Percentiles rank a stretch among this genome's conserved stretches.
Evolutionary conservation across 1,140 invertebrate species (phyloP).

Genomic region (Monomorium pharaonis): DNA sequence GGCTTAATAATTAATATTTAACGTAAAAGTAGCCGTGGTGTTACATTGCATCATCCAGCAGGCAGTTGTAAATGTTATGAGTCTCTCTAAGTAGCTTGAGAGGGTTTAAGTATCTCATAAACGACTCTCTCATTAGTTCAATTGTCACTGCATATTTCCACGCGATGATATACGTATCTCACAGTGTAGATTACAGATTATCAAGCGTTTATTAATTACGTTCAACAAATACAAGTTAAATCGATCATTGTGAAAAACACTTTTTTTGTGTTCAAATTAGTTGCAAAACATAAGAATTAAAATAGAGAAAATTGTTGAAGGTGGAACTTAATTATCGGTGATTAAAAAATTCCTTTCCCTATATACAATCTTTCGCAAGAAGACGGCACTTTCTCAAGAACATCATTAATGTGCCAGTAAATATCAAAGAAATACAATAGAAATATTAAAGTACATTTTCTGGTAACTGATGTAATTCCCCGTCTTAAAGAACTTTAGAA

Average conservation of each 20-base stretch:
- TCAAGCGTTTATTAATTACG: not conserved
- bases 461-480: not conserved
- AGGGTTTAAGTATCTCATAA: not conserved
- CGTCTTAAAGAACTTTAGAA: not conserved
- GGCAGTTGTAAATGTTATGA: conserved; percentile 11
- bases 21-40: conserved; percentile 1
- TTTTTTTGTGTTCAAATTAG: not conserved
- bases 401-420: not conserved
- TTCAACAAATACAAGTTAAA: not conserved
- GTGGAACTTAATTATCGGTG: not conserved
- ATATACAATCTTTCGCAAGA: not conserved
- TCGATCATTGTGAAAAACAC: not conserved
- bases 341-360: conserved; percentile 1
- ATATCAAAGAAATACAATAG: no score
- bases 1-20: conserved; percentile 7
- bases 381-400: not conserved
- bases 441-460: not conserved
- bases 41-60: not conserved
- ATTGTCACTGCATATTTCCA: not conserved
- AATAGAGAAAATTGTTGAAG: not conserved
- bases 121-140: not conserved
- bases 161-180: not conserved
- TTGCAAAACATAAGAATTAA: not conserved
- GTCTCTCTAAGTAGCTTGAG: not conserved
- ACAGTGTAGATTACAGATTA: not conserved